Conservation (phyloP, 2,888 invertebrate species). For the Scaptomyza caliginosa region DNA sequence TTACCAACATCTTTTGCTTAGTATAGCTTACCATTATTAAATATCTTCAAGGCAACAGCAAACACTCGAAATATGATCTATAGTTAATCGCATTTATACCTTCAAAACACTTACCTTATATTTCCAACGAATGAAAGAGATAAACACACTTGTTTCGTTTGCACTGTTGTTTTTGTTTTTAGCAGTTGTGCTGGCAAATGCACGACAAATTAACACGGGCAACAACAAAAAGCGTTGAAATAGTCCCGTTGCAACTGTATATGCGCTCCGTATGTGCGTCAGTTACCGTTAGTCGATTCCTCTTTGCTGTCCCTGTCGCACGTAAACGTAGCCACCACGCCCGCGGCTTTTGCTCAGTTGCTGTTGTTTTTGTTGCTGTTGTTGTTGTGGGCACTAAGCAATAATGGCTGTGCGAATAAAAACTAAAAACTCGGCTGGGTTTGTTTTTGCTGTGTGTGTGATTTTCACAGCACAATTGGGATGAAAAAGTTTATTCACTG, state of each 20-base stretch:
- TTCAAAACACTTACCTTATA: conserved; percentile 32
- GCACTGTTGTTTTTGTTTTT: conserved; percentile 23
- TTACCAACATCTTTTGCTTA: neutral
- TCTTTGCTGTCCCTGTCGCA: conserved; percentile 9
- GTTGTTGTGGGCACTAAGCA: conserved; percentile 33
- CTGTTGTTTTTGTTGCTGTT: conserved; percentile 12
- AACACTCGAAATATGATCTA: conserved; percentile 3
- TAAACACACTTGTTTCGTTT: conserved; percentile 5
- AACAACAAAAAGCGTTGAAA: conserved; percentile 16
- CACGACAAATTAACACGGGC: conserved; percentile 72
- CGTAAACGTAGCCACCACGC: conserved; percentile 41
- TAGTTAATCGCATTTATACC: neutral
- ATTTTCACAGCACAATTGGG: conserved; percentile 53
- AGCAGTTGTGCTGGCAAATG: conserved; percentile 46
- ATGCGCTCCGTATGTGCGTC: conserved; percentile 4
- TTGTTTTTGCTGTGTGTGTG: conserved; percentile 40
- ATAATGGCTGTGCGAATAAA: conserved; percentile 53
- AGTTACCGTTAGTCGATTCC: neutral
- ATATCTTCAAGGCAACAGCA: neutral
- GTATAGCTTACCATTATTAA: neutral
- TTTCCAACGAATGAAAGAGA: neutral
- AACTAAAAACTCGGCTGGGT: conserved; percentile 68
- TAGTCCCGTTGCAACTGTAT: conserved; percentile 46
- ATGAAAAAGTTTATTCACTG: conserved; percentile 47
- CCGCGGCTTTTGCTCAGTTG: conserved; percentile 45